Percentiles rank a stretch among this genome's conserved stretches.
Conservation (phyloP, 2,113 vertebrate species). For the Proterorhinus semilunaris region DNA sequence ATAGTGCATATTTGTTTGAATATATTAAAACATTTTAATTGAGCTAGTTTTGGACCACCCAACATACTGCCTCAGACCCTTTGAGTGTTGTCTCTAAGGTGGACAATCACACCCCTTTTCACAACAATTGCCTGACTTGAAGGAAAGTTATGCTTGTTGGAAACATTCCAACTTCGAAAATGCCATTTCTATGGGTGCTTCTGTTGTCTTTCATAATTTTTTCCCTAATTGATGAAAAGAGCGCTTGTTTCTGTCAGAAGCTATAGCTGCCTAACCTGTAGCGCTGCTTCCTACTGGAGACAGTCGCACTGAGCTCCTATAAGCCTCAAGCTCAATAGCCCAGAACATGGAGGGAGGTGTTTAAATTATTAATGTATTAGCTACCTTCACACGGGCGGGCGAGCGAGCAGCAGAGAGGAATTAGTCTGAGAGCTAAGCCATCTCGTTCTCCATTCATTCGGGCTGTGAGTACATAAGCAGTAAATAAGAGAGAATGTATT, state of each 20-base stretch:
- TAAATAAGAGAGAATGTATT: conserved; percentile 47
- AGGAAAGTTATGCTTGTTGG: no score
- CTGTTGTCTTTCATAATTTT: no score
- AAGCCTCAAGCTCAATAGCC: conserved; percentile 27
- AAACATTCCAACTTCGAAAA: no score
- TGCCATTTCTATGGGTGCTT: no score
- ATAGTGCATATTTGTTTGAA: no score
- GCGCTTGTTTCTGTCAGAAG: not conserved
- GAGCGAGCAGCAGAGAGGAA: conserved; percentile 27
- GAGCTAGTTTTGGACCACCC: no score
- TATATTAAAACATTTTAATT: no score
- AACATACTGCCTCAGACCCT: no score
- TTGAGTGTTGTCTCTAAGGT: no score
- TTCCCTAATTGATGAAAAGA: no score
- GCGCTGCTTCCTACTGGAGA: conserved; percentile 21
- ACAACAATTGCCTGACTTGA: no score
- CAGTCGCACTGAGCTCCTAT: conserved; percentile 22
- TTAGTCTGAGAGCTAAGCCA: conserved; percentile 28
- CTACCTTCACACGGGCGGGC: conserved; percentile 43
- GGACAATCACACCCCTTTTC: no score
- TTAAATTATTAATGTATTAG: conserved; percentile 60
- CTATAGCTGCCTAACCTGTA: not conserved
- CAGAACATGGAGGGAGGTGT: conserved; percentile 27
- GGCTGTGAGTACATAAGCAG: conserved; percentile 30
- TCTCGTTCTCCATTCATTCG: conserved; percentile 19